Base-by-base conservation (phyloP, 2,888 invertebrate species). In the Embidobia sp. region DNA sequence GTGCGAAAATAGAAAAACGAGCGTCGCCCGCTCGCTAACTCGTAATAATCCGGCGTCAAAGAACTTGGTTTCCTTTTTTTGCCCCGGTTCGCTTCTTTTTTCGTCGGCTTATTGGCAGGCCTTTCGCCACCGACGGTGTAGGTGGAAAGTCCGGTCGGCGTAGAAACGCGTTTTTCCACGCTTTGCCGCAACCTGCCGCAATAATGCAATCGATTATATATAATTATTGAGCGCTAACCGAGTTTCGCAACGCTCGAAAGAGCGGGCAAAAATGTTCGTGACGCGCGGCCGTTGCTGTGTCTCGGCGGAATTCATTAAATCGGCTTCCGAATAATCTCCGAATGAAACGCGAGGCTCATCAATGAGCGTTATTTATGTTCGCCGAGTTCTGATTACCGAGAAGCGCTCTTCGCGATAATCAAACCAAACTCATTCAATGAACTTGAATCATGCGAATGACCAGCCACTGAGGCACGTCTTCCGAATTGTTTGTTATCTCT, bases 1-100 rank as follows among this genome's bases (percentile, higher is more conserved):
- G 67, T 40, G 77, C 63, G 63, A 79, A 79, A 79, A 79, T 79
- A 79, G 74, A 79, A 61, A 77, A 77, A 57, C 59, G 49, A 64
- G 64, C 79, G 66, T 48, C 69, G 42, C 70, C 13, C 19, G 67
- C 48, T 64, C 22, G 64, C 63, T 63, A 64, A 55, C 69, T 48
- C 63, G 75, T 55, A 63, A 72, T 77, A 77, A 63, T 73, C 40
- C 61, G 74, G 69, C 64, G 69, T 49, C 57, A 51, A 49, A 26
- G 57, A 57, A 64, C 69, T 57, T 51, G n/a, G n/a, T 15, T 49
- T 29, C 40, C 48, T 57, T 63, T 48, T 33, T 51, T 5, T 31
- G 8, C 18, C 6, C 27, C 15, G 6, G n/a, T n/a, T n/a, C 13
- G 26, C 29, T 46, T 51, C 53, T 31, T 48, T 31, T 31, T 40